These are phyloP conservation scores for Acleris laterana DNA, from an alignment of 2,888 invertebrate genomes.

Conservation along the genomic window DNA sequence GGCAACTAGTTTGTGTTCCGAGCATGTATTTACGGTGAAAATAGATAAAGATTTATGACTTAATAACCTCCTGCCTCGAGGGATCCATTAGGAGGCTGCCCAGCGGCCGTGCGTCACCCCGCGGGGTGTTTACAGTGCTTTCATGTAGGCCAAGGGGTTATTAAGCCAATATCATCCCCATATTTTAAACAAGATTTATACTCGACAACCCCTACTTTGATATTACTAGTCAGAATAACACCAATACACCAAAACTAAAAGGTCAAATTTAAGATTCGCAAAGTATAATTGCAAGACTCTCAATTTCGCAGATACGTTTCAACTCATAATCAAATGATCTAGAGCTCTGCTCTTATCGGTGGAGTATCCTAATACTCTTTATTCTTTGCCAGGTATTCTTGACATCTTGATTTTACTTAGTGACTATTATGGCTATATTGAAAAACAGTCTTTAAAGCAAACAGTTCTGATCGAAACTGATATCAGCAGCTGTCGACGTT, in stretches of 20 bases:
- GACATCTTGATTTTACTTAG: background rate
- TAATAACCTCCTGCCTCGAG: conserved; percentile 56
- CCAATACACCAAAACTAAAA: background rate
- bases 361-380: no score
- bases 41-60: conserved; percentile 59
- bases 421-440: background rate
- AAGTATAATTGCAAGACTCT: background rate
- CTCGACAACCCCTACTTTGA: background rate
- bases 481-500: conserved; percentile 4
- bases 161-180: conserved; percentile 43
- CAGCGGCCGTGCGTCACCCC: conserved; percentile 44
- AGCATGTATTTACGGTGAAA: conserved; percentile 33
- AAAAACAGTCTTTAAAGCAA: conserved; percentile 6
- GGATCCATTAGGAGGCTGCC: conserved; percentile 52
- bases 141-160: conserved; percentile 50
- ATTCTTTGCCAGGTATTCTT: no score
- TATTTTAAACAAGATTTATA: conserved; percentile 10
- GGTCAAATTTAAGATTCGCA: background rate
- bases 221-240: background rate
- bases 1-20: conserved; percentile 29
- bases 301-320: background rate
- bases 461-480: conserved; percentile 6
- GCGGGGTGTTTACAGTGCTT: conserved; percentile 51
- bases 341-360: no score
- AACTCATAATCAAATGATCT: background rate